Base-by-base conservation (phyloP, 2,888 invertebrate genomes). In the Drosophila conformis region DNA sequence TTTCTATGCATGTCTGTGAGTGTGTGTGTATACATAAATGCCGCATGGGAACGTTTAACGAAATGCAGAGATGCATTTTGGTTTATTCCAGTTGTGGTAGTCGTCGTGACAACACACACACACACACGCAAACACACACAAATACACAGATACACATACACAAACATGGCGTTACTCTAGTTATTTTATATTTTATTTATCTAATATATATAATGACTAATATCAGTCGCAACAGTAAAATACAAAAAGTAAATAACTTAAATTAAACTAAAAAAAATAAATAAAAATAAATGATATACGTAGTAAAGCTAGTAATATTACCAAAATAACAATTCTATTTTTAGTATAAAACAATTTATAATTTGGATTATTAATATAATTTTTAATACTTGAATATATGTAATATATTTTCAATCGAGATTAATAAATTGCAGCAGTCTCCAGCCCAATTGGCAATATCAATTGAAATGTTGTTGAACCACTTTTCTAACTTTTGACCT, bases 1-100 rank as follows among this genome's bases (percentile, higher is more conserved):
- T 33, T 5, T 6, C 1, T 4, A 42, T 31, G 11, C 21, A 31
- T 21, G 5, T 35, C 27, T 10, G 15, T 6, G 21, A 21, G 3
- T 21, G 7, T 25, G 6, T 15, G 18, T 13, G 27, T 6, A 18
- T 36, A 11, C 11, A 36, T 36, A 25, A 36, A 35, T 49, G 56
- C 62, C 49, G 59, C 31, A 11, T 35, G 8, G 21, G n/a, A 21
- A 36, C 29, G 11, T 13, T 60, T 29, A 27, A 48, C 40, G 25
- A 31, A 51, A 54, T 71, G 48, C 54, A 31, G 35, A 42, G 48
- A 53, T 64, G 74, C 82, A 81, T 57, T 73, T 53, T 59, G 66
- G 56, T 71, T 82, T 70, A 82, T 70, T 71, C 64, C 38, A 69
- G 25, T 35, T 6, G 31, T 52, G 69, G 69, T 69, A 61, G 71